These are phyloP conservation scores for Meleagris gallopavo DNA, from an alignment of 2,113 vertebrate genomes.

Conservation along the genomic window DNA sequence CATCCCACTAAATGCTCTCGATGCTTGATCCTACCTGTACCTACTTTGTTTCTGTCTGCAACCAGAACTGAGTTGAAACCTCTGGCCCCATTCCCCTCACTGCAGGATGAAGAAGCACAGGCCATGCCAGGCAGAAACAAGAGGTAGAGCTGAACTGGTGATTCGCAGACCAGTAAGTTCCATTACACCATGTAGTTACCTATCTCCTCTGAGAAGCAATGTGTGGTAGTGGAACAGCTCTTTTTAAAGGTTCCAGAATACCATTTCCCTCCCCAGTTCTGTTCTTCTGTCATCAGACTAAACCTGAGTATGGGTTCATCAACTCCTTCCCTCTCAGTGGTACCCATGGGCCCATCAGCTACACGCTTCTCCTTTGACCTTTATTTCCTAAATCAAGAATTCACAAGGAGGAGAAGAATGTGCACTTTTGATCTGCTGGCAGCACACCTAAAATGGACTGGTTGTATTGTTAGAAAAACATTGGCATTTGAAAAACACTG, in stretches of 20 bases:
- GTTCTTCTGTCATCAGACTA: not conserved
- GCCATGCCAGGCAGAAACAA: not conserved
- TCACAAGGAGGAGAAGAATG: not conserved
- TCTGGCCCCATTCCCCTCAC: not conserved
- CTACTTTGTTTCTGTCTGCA: not conserved
- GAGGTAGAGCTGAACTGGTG: not conserved
- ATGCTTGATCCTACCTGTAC: not conserved
- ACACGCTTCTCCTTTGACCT: not conserved
- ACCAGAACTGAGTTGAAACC: not conserved
- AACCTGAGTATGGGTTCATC: not conserved
- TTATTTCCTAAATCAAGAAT: not conserved
- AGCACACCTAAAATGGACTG: not conserved
- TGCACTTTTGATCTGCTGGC: not conserved
- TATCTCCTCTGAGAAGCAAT: not conserved
- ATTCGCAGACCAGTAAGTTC: not conserved
- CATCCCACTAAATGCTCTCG: not conserved
- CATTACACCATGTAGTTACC: not conserved
- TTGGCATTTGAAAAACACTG: not conserved
- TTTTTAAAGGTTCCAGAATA: not conserved
- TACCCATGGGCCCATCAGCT: not conserved
- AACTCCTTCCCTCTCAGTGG: not conserved
- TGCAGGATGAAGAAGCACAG: not conserved
- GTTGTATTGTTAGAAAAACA: not conserved
- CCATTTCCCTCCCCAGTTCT: not conserved
- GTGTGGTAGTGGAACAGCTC: not conserved